Conservation (phyloP, 2,797 vertebrate genomes). For the Melopsittacus undulatus region DNA sequence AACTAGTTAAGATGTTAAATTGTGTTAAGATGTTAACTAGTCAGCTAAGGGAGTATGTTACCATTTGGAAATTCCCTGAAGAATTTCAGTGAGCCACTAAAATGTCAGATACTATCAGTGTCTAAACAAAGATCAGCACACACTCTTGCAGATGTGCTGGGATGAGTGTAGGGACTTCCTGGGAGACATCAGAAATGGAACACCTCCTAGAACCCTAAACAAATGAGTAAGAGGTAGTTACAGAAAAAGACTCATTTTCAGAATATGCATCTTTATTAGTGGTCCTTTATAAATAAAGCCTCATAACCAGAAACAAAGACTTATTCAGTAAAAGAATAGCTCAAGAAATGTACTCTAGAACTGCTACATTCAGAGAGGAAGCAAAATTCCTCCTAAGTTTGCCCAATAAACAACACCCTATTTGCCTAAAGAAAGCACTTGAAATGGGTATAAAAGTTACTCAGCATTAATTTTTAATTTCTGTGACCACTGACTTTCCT, state of each 20-base stretch:
- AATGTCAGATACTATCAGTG: neutral
- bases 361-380: neutral
- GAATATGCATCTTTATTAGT: neutral
- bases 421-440: neutral
- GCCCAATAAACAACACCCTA: neutral
- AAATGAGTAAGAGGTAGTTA: too few species aligned
- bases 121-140: neutral
- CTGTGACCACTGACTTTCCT: too few species aligned
- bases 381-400: neutral
- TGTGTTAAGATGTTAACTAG: neutral
- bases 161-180: neutral
- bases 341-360: neutral
- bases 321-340: neutral
- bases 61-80: neutral
- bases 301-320: neutral
- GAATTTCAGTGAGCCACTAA: neutral
- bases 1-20: too few species aligned
- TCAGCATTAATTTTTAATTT: too few species aligned
- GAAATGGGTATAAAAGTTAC: too few species aligned
- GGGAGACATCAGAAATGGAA: neutral
- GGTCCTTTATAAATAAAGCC: neutral
- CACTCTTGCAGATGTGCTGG: neutral
- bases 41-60: neutral
- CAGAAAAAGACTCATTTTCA: too few species aligned
- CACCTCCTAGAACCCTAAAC: neutral